Conservation (phyloP, 2,888 invertebrate genomes). For the Julus scandinavius region DNA sequence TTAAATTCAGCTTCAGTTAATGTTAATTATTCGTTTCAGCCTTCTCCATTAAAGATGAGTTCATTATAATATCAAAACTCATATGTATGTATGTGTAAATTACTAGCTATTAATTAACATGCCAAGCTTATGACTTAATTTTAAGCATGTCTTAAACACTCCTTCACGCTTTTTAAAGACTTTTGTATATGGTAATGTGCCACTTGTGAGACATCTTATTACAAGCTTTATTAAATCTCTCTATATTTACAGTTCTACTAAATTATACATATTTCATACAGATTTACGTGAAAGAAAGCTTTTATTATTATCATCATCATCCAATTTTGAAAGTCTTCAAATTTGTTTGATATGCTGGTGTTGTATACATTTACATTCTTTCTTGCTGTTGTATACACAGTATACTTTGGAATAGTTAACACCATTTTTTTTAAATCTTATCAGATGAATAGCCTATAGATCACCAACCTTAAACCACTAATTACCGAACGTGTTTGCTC, state of each 20-base stretch:
- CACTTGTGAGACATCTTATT: slow-evolving; percentile 31
- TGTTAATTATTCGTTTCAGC: slow-evolving; percentile 1
- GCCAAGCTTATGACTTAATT: not conserved
- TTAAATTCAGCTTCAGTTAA: not conserved
- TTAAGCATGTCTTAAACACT: not conserved
- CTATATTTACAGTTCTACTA: slow-evolving; percentile 12
- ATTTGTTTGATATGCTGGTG: not conserved
- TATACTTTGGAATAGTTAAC: too few relatives aligned
- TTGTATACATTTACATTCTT: too few relatives aligned
- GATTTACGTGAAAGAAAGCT: not conserved
- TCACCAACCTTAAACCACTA: not conserved
- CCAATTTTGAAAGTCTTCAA: not conserved
- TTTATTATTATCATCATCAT: not conserved
- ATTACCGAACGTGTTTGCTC: not conserved
- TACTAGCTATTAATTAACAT: slow-evolving; percentile 3
- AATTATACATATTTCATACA: not conserved
- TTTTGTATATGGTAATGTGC: not conserved
- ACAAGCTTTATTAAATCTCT: slow-evolving; percentile 9
- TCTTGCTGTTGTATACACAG: too few relatives aligned
- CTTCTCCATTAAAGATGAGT: not conserved
- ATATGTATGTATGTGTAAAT: not conserved
- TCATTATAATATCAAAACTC: not conserved
- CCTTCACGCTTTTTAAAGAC: not conserved
- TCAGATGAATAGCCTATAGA: not conserved
- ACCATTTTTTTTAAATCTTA: not conserved